Evolutionary conservation across 2,113 vertebrate species (phyloP).

Genomic region (Thymallus thymallus): DNA sequence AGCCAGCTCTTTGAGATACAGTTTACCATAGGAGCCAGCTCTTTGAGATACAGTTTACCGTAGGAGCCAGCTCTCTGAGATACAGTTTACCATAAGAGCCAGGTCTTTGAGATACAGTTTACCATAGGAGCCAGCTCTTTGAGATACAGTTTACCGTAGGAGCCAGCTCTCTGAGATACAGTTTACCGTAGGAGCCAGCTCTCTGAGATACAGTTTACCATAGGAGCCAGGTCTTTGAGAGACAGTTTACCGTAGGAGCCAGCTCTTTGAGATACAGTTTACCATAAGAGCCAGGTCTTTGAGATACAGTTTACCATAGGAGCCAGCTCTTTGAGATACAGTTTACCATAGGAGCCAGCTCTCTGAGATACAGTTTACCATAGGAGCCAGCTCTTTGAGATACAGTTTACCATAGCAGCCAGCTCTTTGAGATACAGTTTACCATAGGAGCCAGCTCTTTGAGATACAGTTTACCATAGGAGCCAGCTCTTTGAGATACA

Average conservation of each 20-base stretch:
- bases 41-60: slow-evolving; percentile 55
- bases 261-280: slow-evolving; percentile 49
- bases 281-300: slow-evolving; percentile 57
- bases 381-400: slow-evolving; percentile 54
- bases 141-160: slow-evolving; percentile 57
- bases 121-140: slow-evolving; percentile 54
- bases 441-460: slow-evolving; percentile 54
- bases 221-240: slow-evolving; percentile 58
- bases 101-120: too few relatives aligned
- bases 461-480: slow-evolving; percentile 57
- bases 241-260: slow-evolving; percentile 58
- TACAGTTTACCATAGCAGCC: slow-evolving; percentile 58
- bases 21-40: slow-evolving; percentile 53
- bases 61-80: slow-evolving; percentile 54
- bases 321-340: slow-evolving; percentile 55
- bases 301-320: slow-evolving; percentile 57
- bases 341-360: slow-evolving; percentile 53
- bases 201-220: slow-evolving; percentile 55
- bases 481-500: slow-evolving; percentile 55
- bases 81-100: slow-evolving; percentile 58
- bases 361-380: slow-evolving; percentile 55
- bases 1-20: slow-evolving; percentile 55
- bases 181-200: slow-evolving; percentile 53
- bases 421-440: slow-evolving; percentile 49
- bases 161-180: slow-evolving; percentile 55